phyloP scores from a whole-genome alignment of 2,797 vertebrate species.

The Peromyscus aztecus region DNA sequence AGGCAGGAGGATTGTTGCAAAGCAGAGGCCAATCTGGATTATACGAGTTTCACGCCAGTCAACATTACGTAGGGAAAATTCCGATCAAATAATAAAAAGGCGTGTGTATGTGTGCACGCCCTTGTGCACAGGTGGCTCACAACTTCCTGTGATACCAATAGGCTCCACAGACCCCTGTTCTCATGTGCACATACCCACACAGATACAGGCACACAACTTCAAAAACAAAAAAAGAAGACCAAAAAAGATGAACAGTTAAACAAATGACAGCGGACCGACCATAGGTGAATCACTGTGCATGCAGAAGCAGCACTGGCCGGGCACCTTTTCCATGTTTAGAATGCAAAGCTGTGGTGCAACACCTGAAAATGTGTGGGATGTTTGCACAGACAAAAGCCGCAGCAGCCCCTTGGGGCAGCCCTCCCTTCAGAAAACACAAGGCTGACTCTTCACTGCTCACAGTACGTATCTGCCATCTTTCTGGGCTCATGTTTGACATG shows the following conservation, averaged over 20 bases:
- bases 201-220: not conserved
- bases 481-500: accelerated
- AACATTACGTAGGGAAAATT: not conserved
- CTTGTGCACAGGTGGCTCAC: not conserved
- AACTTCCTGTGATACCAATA: not conserved
- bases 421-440: not conserved
- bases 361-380: too few species aligned
- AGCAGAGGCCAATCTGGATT: not conserved
- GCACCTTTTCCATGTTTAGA: accelerated
- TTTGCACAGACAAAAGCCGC: accelerated
- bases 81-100: not conserved
- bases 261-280: not conserved
- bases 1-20: not conserved
- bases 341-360: not conserved
- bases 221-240: not conserved
- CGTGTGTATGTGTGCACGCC: not conserved
- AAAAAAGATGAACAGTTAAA: not conserved
- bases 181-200: not conserved
- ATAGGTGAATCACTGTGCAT: accelerated
- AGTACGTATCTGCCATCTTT: not conserved
- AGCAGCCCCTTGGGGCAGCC: not conserved
- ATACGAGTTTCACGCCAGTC: not conserved
- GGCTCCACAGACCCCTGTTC: not conserved
- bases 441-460: not conserved
- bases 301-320: not conserved